Base-by-base conservation (phyloP, 2,888 invertebrate genomes). In the Helleia helle region DNA sequence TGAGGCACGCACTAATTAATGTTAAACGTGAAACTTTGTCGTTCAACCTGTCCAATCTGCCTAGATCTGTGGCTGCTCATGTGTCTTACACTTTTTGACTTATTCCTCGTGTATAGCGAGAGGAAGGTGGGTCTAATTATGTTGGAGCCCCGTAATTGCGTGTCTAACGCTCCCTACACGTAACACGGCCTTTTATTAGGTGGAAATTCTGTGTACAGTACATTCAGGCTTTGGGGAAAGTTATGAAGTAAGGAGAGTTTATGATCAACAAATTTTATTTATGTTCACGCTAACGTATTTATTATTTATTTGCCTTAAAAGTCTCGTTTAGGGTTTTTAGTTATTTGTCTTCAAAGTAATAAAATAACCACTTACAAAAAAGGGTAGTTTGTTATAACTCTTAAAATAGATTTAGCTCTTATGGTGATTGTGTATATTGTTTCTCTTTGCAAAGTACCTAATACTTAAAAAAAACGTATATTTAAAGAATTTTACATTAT, bases 141-240 rank as follows among this genome's bases (percentile, higher is more conserved):
- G 57, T 59, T 79, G 76, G 83, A 57, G 62, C 60, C 53, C 62
- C 54, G 61, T 81, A 81, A 83, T 80, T 79, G 80, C 77, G 70
- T 79, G 77, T 77, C 74, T 77, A 75, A 80, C 74, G 76, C 66
- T 71, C 72, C 70, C 73, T 75, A 69, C 77, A 74, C 79, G 77
- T 81, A 80, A 77, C 73, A 66, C 58, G 73, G 73, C 64, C 80
- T 81, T 81, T 83, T 83, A 84, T 83, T 83, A 83, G 77, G 83
- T 83, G 77, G 77, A 79, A 84, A 83, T 77, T 76, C 76, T 77
- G 71, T 74, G 68, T 73, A 77, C 69, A 71, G 67, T 72, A 70
- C 54, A 69, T 65, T 69, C 62, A 55, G 56, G 63, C 58, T 59
- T 65, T 58, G 57, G 56, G 61, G 57, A 58, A 64, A 73, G 65